A percentile compares a stretch with the other conserved stretches of the same genome.
Conservation (phyloP, 2,113 vertebrate genomes). For the Psophia crepitans region DNA sequence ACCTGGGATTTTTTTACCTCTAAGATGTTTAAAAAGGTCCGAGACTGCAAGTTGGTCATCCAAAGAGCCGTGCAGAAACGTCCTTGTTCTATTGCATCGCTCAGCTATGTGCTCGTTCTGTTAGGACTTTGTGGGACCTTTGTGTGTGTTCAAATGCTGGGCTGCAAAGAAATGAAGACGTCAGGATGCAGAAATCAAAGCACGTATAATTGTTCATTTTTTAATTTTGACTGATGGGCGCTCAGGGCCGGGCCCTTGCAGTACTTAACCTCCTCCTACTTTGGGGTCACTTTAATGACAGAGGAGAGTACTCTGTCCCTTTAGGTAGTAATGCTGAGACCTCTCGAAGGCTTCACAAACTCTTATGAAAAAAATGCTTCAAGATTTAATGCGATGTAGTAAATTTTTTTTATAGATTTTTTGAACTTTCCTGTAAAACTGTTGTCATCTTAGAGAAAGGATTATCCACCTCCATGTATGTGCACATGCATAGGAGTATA, state of each 20-base stretch:
- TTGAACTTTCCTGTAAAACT: not conserved
- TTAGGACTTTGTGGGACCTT: not conserved
- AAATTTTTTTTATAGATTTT: not conserved
- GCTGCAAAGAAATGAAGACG: not conserved
- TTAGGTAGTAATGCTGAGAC: not conserved
- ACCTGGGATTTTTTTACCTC: not conserved
- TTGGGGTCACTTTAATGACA: not conserved
- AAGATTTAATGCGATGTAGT: not conserved
- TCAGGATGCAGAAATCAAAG: not conserved
- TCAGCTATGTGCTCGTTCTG: not conserved
- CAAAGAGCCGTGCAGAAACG: not conserved
- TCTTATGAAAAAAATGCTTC: not conserved
- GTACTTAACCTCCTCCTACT: not conserved
- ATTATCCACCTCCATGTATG: not conserved
- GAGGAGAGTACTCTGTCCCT: not conserved
- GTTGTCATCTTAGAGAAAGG: not conserved
- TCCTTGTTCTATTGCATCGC: fast-evolving
- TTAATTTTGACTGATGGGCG: not conserved
- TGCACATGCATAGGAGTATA: not conserved
- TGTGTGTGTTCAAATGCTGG: not conserved
- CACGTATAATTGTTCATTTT: not conserved
- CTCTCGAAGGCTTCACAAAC: not conserved
- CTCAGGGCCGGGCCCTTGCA: not conserved
- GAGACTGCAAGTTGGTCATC: not conserved
- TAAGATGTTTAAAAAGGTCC: not conserved